A percentile compares a stretch with the other conserved stretches of the same genome.
These are phyloP conservation scores for Odontamblyopus lacepedii DNA, from an alignment of 2,797 vertebrate genomes.

Conservation along the genomic window DNA sequence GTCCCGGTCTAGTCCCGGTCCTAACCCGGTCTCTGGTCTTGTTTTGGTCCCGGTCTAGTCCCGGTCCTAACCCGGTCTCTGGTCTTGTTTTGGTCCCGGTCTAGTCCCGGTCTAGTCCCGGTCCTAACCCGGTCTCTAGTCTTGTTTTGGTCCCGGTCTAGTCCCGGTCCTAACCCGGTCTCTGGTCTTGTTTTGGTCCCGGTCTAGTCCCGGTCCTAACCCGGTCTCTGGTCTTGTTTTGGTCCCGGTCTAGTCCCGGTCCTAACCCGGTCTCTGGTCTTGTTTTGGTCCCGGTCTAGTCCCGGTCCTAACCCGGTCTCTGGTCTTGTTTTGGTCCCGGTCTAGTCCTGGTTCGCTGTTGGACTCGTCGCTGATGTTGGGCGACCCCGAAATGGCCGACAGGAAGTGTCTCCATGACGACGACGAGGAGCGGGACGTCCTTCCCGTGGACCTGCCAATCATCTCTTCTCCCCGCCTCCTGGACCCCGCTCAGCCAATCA, in stretches of 20 bases:
- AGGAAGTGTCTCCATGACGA: slow-evolving; percentile 73
- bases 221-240: no score
- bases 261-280: no score
- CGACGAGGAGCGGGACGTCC: slow-evolving; percentile 78
- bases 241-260: no score
- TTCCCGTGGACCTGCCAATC: slow-evolving; percentile 73
- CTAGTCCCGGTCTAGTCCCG: no score
- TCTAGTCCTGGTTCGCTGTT: not conserved
- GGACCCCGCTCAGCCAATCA: not conserved
- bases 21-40: no score
- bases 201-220: no score
- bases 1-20: no score
- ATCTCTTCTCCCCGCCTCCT: slow-evolving; percentile 62
- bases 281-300: no score
- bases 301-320: not conserved
- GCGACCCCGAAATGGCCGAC: slow-evolving; percentile 11
- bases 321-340: not conserved
- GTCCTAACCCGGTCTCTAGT: not conserved
- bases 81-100: no score
- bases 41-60: no score
- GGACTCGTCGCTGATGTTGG: not conserved
- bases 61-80: no score
- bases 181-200: no score
- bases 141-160: not conserved
- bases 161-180: not conserved